Evolutionary conservation across 2,113 vertebrate species (phyloP), one percentile per base, ranked within the genome.

Genomic region (Alethe diademata): DNA sequence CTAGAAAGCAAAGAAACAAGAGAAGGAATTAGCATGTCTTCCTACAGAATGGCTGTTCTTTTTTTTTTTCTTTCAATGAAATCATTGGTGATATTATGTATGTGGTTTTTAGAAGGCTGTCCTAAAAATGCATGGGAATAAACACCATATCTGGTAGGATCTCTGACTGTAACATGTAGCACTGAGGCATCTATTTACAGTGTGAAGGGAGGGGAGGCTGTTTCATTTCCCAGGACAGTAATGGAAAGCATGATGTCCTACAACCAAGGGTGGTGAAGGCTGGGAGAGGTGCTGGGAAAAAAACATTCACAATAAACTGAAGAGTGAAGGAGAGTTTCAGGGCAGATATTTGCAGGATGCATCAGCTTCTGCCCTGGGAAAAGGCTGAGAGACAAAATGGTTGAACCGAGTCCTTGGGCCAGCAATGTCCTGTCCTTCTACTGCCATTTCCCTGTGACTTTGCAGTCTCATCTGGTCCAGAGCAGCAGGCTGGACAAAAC

Each of bases 211-310:
- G 85, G 67, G 43, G 75, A 92, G 47, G 38, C 43, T 45, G 45
- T 48, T 93, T 64, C 9, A 2, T 71, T 90, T 94, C 82, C 78
- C 90, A 72, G 36, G 28, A 84, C 65, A 67, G 85, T 92, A 60
- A 93, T 88, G 93, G 93, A 95, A 96, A 95, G 60, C 93, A 33
- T 92, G 86, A 95, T 90, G 78, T 90, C 85, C 85, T 86, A 24
- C 60, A 56, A 58, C 40, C 53, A 56, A 88, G 60, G 82, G 76
- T 86, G 92, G 85, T 92, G 90, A 83, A 64, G 58, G 43, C 17
- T 88, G 78, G 90, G 84, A 96, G 70, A 95, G 65, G 89, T 86
- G 84, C 57, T 84, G 83, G 80, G 79, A 89, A 91, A 86, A 92
- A 92, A 82, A 17, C 57, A 75, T 23, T 91, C 70, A 76, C 2